Percentiles rank a stretch among this genome's conserved stretches.
Evolutionary conservation across 64 coral and sea anemone genomes (phyloP).

Genomic region (Actinia tenebrosa): DNA sequence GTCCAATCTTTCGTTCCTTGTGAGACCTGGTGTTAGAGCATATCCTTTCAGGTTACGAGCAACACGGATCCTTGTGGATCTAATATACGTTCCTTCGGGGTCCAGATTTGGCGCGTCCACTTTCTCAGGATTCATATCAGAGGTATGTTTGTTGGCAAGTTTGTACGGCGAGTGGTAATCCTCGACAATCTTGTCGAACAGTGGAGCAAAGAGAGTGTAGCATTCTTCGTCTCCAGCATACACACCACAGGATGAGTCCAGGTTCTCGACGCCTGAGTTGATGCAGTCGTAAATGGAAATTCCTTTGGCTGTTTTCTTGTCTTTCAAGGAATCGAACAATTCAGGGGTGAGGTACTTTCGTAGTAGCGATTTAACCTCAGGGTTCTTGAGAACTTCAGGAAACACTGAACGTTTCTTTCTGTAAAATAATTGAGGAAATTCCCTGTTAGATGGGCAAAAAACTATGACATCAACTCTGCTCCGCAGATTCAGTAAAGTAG

Average conservation of each 20-base stretch:
- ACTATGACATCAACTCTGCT: no score
- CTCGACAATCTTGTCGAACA: conserved; percentile 66
- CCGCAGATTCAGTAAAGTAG: no score
- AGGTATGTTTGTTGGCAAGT: conserved; percentile 61
- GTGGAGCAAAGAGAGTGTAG: conserved; percentile 52
- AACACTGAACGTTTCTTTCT: conserved; percentile 31
- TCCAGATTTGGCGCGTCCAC: conserved; percentile 66
- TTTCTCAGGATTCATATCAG: conserved; percentile 73
- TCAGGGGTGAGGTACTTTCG: conserved; percentile 64
- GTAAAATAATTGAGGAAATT: no score
- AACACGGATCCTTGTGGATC: conserved; percentile 85
- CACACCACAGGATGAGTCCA: conserved; percentile 70
- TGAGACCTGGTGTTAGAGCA: conserved; percentile 54
- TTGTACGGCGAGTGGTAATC: conserved; percentile 75
- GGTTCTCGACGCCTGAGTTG: conserved; percentile 59
- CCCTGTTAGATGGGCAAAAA: no score
- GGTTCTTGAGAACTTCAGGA: conserved; percentile 45
- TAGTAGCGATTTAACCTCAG: conserved; percentile 67
- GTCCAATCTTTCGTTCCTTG: conserved; percentile 63
- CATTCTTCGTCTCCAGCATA: conserved; percentile 78
- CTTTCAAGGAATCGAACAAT: conserved; percentile 63
- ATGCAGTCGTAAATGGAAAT: conserved; percentile 54
- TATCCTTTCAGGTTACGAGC: conserved; percentile 72
- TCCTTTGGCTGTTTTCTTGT: conserved; percentile 65
- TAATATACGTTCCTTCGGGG: conserved; percentile 54